Evolutionary conservation across 2,888 invertebrate genomes (phyloP).

Genomic region (Ceriagrion tenellum): DNA sequence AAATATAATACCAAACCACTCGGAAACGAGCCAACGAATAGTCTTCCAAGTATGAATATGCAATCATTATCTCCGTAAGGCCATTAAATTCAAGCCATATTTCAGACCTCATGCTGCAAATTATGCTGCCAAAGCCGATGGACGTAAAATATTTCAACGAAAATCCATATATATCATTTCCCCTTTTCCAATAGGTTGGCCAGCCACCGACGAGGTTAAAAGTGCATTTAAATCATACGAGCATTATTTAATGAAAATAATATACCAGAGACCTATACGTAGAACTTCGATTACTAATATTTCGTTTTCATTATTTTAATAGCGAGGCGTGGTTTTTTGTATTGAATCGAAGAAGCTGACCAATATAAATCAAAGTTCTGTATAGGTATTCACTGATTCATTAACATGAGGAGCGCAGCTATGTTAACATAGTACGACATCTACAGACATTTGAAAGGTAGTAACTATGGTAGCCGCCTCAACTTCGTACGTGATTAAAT

Average conservation of each 20-base stretch:
- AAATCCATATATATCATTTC: neutral
- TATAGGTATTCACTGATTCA: no score
- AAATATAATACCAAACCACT: neutral
- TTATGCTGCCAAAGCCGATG: neutral
- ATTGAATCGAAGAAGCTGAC: neutral
- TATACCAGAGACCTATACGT: neutral
- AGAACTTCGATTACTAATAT: neutral
- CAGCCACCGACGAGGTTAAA: neutral
- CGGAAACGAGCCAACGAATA: neutral
- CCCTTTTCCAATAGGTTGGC: neutral
- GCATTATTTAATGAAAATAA: neutral
- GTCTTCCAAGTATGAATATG: neutral
- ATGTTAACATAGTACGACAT: no score
- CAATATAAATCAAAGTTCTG: no score
- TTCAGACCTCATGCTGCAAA: neutral
- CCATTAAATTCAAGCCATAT: neutral
- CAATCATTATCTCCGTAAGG: neutral
- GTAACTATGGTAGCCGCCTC: no score
- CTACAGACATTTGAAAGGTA: no score
- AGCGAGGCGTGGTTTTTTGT: neutral
- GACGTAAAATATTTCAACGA: neutral
- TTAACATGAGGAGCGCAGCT: no score
- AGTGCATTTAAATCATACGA: neutral
- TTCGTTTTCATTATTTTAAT: neutral
- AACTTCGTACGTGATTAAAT: no score